Base-by-base conservation (phyloP, 2,888 invertebrate genomes). In the Meiosimyza decipiens region DNA sequence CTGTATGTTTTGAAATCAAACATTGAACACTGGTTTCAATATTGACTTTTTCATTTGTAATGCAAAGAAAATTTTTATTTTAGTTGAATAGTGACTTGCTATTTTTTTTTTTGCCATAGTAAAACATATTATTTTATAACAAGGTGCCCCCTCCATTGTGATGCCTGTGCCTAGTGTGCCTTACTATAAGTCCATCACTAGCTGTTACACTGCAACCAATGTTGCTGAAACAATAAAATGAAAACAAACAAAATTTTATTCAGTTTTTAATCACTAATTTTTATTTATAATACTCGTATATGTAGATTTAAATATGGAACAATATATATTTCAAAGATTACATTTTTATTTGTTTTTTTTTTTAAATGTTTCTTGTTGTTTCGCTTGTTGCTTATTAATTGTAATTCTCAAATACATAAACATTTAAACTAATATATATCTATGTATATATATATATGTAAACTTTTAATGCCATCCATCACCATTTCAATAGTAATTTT, bases 371-470 rank as follows among this genome's bases (percentile, higher is more conserved):
- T 73, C 47, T 52, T 22, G 9, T 69, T 50, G 18, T 63, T 69
- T 70, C 54, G 49, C 50, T 59, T 52, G 40, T 40, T 40, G 40
- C 40, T 59, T 63, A 57, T 54, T 71, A 62, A 51, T 55, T 67
- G 63, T 72, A 75, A 71, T 73, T 68, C 52, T 73, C 52, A 73
- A 71, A 75, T 75, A 73, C 71, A 82, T 79, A 82, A 82, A 83
- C 83, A 80, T 83, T 83, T 80, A 81, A 83, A 80, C 82, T 83
- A 55, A 52, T 40, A 71, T 74, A 71, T 74, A 74, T 72, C 50
- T 65, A 49, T 65, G 64, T 50, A 16, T 60, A 65, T 62, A 55
- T 73, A 52, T 69, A 57, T 64, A 57, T 49, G 62, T 66, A 62
- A 70, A 70, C 49, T 70, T 62, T 62, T 70, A 40, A 28, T 69